Conservation (phyloP, 2,888 invertebrate species). For the Morinoia aosen region DNA sequence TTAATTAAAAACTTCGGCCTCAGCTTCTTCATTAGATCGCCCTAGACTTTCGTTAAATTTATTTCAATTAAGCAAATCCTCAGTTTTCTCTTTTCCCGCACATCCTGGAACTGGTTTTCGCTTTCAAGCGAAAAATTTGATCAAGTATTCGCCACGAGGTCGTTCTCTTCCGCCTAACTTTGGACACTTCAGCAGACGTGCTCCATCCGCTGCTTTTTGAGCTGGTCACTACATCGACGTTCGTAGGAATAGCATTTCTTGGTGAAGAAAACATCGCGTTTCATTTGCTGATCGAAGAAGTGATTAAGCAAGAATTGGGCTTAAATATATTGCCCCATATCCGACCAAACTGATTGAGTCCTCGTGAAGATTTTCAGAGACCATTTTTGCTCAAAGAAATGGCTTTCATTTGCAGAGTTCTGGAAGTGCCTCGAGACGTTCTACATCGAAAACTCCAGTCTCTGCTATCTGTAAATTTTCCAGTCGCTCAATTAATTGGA, state of each 20-base stretch:
- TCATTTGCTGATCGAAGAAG: slow-evolving; percentile 18
- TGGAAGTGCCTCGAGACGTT: slow-evolving; percentile 8
- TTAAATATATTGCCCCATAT: slow-evolving; percentile 53
- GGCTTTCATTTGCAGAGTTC: slow-evolving; percentile 39
- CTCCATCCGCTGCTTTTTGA: neutral
- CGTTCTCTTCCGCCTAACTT: slow-evolving; percentile 12
- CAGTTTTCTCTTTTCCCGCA: neutral
- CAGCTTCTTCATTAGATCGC: neutral
- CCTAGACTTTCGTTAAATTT: slow-evolving; percentile 7
- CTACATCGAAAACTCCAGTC: neutral
- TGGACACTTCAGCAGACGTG: neutral
- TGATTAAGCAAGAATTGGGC: slow-evolving; percentile 52
- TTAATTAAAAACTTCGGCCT: neutral
- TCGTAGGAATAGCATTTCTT: neutral
- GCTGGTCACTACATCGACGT: too few species aligned
- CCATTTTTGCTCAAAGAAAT: slow-evolving; percentile 36
- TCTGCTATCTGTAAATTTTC: neutral
- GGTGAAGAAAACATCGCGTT: neutral
- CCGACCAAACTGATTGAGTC: slow-evolving; percentile 48
- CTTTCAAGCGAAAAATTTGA: slow-evolving; percentile 16
- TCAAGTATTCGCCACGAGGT: neutral
- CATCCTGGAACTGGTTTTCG: neutral
- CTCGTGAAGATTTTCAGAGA: slow-evolving; percentile 22
- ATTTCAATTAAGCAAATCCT: slow-evolving; percentile 34
- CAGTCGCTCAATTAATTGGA: neutral